Percentiles rank a stretch among this genome's conserved stretches.
These are phyloP conservation scores for Tachystola acroxantha DNA, from an alignment of 2,888 invertebrate genomes.

Conservation along the genomic window DNA sequence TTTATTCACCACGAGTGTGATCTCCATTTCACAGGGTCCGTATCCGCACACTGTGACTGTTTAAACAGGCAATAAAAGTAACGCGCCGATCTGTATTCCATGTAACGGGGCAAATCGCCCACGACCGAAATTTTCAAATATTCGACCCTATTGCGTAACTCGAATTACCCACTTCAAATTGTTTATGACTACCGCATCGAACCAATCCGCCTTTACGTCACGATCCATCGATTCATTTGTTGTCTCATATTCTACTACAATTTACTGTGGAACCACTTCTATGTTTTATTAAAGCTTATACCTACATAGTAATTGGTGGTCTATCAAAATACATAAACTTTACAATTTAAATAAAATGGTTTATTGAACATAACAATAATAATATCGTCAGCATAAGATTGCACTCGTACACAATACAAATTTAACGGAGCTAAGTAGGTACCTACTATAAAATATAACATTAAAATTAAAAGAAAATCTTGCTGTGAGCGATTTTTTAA, in stretches of 20 bases:
- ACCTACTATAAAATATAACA: too few relatives aligned
- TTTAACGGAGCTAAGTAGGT: too few relatives aligned
- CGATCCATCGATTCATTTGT: conserved; percentile 21
- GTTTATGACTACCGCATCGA: conserved; percentile 28
- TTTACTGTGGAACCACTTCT: conserved; percentile 22
- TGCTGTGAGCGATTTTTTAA: too few relatives aligned
- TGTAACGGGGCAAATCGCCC: conserved; percentile 21
- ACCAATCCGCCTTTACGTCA: conserved; percentile 31
- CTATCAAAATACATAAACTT: too few relatives aligned
- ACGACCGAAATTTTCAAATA: conserved; percentile 28
- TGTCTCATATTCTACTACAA: conserved; percentile 21
- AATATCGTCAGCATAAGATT: too few relatives aligned
- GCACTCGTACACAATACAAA: too few relatives aligned
- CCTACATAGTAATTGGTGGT: too few relatives aligned
- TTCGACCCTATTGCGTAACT: conserved; percentile 35
- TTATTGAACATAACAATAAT: too few relatives aligned
- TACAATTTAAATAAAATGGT: too few relatives aligned
- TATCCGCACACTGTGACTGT: conserved; percentile 28
- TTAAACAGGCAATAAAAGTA: conserved; percentile 25
- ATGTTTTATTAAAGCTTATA: conserved; percentile 27
- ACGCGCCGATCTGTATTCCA: conserved; percentile 36
- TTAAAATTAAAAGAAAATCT: too few relatives aligned
- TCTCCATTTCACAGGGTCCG: conserved; percentile 34
- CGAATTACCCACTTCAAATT: conserved; percentile 36
- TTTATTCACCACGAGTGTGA: conserved; percentile 40